Evolutionary conservation across 1,140 invertebrate genomes (phyloP).

Genomic region (Calliopsis andreniformis): DNA sequence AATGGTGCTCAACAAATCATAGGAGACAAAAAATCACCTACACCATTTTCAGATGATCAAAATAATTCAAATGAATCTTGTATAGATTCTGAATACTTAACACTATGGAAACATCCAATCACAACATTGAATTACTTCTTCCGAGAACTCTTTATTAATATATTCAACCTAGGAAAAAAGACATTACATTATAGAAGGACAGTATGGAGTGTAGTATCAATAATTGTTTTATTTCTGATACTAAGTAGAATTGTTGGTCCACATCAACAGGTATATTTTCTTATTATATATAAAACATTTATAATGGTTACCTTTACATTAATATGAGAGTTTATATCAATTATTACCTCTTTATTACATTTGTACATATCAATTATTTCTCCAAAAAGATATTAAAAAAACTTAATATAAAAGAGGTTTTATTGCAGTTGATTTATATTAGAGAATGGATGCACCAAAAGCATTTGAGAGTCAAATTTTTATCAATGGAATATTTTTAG

Average conservation of each 20-base stretch:
- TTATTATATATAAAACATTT: constrained; percentile 73
- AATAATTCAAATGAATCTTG: constrained; percentile 54
- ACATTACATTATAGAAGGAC: constrained; percentile 74
- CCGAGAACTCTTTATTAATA: constrained; percentile 87
- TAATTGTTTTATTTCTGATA: constrained; percentile 77
- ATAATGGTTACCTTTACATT: too few relatives aligned
- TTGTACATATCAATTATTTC: too few relatives aligned
- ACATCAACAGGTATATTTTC: constrained; percentile 83
- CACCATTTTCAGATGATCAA: constrained; percentile 49
- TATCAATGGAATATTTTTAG: too few relatives aligned
- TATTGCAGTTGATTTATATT: too few relatives aligned
- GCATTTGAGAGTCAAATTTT: too few relatives aligned
- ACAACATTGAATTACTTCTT: constrained; percentile 92
- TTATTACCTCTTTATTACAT: too few relatives aligned
- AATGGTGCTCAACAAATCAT: constrained; percentile 72
- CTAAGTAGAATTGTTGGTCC: constrained; percentile 82
- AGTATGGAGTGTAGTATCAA: constrained; percentile 76
- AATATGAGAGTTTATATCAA: too few relatives aligned
- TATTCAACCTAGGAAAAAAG: constrained; percentile 83
- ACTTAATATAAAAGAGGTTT: too few relatives aligned
- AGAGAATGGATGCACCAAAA: too few relatives aligned
- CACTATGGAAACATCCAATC: constrained; percentile 93
- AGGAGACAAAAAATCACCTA: constrained; percentile 50
- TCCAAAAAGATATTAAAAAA: too few relatives aligned
- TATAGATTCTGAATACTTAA: constrained; percentile 85